Conservation (phyloP, 2,888 invertebrate species). For the Fabriciana adippe region DNA sequence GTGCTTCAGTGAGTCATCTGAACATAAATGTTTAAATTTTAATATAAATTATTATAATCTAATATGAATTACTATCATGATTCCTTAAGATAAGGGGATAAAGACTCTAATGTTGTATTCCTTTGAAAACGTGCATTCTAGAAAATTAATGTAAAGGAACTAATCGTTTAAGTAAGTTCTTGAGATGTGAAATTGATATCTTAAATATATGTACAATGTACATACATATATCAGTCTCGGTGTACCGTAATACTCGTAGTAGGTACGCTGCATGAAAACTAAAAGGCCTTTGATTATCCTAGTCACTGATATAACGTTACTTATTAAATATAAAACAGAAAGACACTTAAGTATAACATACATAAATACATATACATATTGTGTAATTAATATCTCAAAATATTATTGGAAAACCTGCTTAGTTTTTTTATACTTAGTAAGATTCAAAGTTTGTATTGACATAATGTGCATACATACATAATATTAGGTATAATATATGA, state of each 20-base stretch:
- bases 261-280: not conserved
- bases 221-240: not conserved
- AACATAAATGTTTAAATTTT: constrained; percentile 6
- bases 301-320: constrained; percentile 10
- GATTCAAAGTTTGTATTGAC: not conserved
- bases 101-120: not conserved
- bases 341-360: not conserved
- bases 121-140: not conserved
- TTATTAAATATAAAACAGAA: too few relatives aligned
- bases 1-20: constrained; percentile 3
- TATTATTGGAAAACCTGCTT: not conserved
- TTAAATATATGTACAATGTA: not conserved
- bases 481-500: too few relatives aligned
- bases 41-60: not conserved
- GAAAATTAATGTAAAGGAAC: constrained; percentile 3
- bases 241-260: not conserved
- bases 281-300: constrained; percentile 8
- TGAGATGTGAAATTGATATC: constrained; percentile 1
- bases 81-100: not conserved
- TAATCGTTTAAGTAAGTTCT: not conserved
- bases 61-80: constrained; percentile 1
- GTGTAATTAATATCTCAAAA: not conserved
- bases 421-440: not conserved
- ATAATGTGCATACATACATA: not conserved
- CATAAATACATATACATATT: too few relatives aligned